Evolutionary conservation across 2,113 vertebrate genomes (phyloP), one percentile per base, ranked within the genome.

Genomic region (Martes martes): DNA sequence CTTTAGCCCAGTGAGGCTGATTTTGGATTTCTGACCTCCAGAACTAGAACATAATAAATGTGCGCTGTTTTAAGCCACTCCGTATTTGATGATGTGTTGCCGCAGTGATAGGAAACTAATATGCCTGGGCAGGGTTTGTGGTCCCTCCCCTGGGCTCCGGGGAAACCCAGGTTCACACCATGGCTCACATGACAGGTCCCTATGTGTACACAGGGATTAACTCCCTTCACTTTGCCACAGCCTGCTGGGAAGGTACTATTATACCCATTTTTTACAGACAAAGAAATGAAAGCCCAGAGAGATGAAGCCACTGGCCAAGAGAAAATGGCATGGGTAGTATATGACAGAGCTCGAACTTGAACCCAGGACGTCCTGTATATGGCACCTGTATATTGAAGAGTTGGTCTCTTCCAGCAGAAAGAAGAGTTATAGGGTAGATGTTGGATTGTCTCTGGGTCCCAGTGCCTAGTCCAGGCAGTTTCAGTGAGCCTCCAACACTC

Each of bases 141-240:
- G 14, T 55, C 11, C 1, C 1, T n/a, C 13, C n/a, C 15, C n/a
- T 21, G n/a, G 3, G 16, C 5, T 15, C 8, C 24, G 6, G 0
- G 7, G 57, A 86, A 39, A 4, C 0, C 26, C 16, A 16, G 2
- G 28, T 8, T 11, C 31, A 74, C 39, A 39, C 26, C 28, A n/a
- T 0, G 11, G 52, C 52, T 93, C 50, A 18, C 0, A 0, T 2
- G 16, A 21, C 52, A 23, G 57, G 21, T 31, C n/a, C 36, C 63
- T 4, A 26, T 69, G 50, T 23, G 36, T 23, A 36, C 11, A 9
- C 3, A 10, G 0, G 9, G 21, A n/a, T n/a, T 36, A 52, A 61
- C 5, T 39, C 45, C 10, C 26, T 74, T 28, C 42, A 45, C 31
- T 69, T 61, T 23, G 63, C 45, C 59, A 47, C 33, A 11, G 10